Percentiles rank a stretch among this genome's conserved stretches.
Conservation (phyloP, 2,113 vertebrate genomes). For the Dermatemys mawii region DNA sequence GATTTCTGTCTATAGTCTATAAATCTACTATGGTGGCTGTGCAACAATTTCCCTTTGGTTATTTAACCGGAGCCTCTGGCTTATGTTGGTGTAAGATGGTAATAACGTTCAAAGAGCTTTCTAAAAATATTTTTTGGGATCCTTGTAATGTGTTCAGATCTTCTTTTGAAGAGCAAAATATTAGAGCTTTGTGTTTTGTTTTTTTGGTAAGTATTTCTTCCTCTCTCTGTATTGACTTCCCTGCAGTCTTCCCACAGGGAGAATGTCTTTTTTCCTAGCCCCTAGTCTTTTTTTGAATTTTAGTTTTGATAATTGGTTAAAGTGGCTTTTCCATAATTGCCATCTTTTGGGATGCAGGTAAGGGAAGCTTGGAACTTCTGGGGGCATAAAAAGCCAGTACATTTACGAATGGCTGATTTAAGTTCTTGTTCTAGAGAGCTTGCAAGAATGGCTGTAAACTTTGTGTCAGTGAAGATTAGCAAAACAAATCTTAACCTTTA, state of each 20-base stretch:
- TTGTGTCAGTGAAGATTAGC: background rate
- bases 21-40: background rate
- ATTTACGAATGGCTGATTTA: background rate
- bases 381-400: background rate
- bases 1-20: background rate
- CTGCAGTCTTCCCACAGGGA: constrained; percentile 8
- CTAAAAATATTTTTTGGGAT: background rate
- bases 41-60: background rate
- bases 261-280: background rate
- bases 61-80: background rate
- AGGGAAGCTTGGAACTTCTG: constrained; percentile 7
- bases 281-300: constrained; percentile 27
- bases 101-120: constrained; percentile 13
- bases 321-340: background rate
- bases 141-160: background rate
- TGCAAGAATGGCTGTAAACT: background rate
- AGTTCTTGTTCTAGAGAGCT: background rate
- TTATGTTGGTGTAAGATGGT: constrained; percentile 2
- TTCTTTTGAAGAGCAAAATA: constrained; percentile 18
- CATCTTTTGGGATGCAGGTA: background rate
- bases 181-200: background rate
- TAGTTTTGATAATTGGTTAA: constrained; percentile 30
- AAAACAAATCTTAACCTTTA: constrained; percentile 5
- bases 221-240: constrained; percentile 50
- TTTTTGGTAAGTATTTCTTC: constrained; percentile 13